A percentile compares a stretch with the other conserved stretches of the same genome.
Conservation (phyloP, 2,797 vertebrate species). For the Enoplosus armatus region DNA sequence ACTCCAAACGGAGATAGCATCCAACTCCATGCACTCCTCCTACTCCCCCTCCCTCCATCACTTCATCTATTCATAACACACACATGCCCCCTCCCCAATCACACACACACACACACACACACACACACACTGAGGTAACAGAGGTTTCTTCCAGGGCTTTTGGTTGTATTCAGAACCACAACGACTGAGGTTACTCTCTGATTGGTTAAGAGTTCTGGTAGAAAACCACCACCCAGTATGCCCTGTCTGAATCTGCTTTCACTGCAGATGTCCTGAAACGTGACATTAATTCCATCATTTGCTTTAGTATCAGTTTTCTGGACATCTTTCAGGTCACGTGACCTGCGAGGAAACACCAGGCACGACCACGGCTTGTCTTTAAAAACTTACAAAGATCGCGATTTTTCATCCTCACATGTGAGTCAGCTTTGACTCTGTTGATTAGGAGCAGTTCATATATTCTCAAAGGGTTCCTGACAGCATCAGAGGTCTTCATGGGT, state of each 20-base stretch:
- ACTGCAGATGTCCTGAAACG: constrained; percentile 30
- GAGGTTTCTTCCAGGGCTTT: constrained; percentile 35
- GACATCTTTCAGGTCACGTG: neutral
- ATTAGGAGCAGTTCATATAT: neutral
- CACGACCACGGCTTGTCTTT: neutral
- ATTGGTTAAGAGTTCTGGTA: constrained; percentile 35
- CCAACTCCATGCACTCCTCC: constrained; percentile 53
- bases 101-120: constrained; percentile 19
- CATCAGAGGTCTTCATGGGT: neutral
- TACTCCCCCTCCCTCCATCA: constrained; percentile 31
- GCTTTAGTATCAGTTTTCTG: neutral
- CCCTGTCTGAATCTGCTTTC: constrained; percentile 2
- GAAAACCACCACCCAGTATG: neutral
- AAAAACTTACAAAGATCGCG: neutral
- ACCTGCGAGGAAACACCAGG: constrained; percentile 7
- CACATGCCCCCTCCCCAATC: constrained; percentile 2
- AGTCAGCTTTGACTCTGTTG: neutral
- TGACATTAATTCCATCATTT: constrained; percentile 25
- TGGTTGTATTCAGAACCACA: constrained; percentile 35
- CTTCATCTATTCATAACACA: constrained; percentile 60
- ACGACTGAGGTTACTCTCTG: neutral
- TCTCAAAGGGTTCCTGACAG: neutral
- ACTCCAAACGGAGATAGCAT: constrained; percentile 58
- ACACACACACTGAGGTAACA: constrained; percentile 22
- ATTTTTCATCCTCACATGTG: constrained; percentile 5